Percentiles rank a stretch among this genome's conserved stretches.
Evolutionary conservation across 1,140 invertebrate genomes (phyloP).

Genomic region (Hypothenemus hampei): DNA sequence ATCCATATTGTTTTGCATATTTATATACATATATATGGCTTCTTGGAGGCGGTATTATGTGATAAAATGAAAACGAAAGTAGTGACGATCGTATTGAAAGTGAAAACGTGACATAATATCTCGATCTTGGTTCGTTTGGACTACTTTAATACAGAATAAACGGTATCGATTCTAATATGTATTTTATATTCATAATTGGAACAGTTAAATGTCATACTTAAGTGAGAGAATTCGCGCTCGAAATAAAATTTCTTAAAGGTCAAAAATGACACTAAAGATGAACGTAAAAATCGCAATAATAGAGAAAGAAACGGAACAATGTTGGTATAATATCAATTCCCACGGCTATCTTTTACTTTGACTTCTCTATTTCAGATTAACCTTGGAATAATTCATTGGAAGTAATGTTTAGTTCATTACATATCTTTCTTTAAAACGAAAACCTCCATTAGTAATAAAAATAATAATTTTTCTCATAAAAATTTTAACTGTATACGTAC

Average conservation of each 20-base stretch:
- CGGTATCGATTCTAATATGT: slow-evolving; percentile 1
- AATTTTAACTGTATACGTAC: slow-evolving; percentile 54
- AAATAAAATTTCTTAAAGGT: not conserved
- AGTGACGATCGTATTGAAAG: slow-evolving; percentile 22
- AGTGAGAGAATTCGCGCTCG: not conserved
- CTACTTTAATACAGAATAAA: slow-evolving; percentile 11
- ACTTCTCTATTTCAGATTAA: slow-evolving; percentile 10
- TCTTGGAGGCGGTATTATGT: slow-evolving; percentile 27
- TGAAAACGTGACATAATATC: slow-evolving; percentile 24
- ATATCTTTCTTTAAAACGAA: not conserved
- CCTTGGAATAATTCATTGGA: slow-evolving; percentile 13
- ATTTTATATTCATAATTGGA: not conserved
- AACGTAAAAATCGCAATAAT: too few species aligned
- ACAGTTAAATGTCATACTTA: not conserved
- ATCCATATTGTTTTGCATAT: slow-evolving; percentile 27
- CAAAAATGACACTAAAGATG: not conserved
- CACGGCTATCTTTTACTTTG: slow-evolving; percentile 10
- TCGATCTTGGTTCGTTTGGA: slow-evolving; percentile 13
- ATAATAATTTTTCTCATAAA: not conserved
- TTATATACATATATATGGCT: too few species aligned
- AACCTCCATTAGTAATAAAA: too few species aligned
- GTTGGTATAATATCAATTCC: slow-evolving; percentile 5
- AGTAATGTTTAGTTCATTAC: slow-evolving; percentile 5
- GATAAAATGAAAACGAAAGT: slow-evolving; percentile 33
- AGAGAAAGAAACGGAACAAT: not conserved